Base-by-base conservation (phyloP, 1,140 invertebrate genomes). In the Halyomorpha halys region DNA sequence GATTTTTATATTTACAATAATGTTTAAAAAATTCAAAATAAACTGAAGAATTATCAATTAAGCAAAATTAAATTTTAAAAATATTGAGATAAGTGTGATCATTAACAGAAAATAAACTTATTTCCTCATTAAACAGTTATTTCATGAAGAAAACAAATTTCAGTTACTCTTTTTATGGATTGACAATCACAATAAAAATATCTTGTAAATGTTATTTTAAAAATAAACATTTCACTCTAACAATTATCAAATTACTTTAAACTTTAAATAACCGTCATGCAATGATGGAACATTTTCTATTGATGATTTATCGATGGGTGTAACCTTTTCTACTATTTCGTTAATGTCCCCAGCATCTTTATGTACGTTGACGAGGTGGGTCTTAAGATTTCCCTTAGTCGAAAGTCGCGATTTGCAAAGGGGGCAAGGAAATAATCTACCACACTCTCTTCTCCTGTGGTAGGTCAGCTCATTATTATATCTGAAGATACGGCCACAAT, bases 391-490 rank as follows among this genome's bases (percentile, higher is more conserved):
- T 1, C 53, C 53, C 23, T 56, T 56, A 25, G 53, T 56, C 15
- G 53, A 56, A 2, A 56, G 23, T 23, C 23, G 53, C 4, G 53
- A 56, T 23, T 23, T 34, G 47, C 64, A 65, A 23, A 56, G 18
- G 14, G 59, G 30, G 44, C 64, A 65, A 14, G 18, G 45, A n/a
- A 65, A 61, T 13, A 21, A 44, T 44, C 19, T 65, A 30, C 64
- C 64, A 45, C 64, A 65, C 60, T 65, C 64, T n/a, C 27, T 51
- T 44, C 49, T 61, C n/a, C 30, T 19, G 39, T 65, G 64, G 23
- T 51, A 61, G 9, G 44, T 45, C 15, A 65, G 44, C n/a, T 65
- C n/a, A 54, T 54, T 23, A n/a, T 15, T 21, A 27, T 65, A 30
- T 16, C 25, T 34, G 59, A 61, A 65, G 23, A 18, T 56, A n/a